A percentile compares a stretch with the other conserved stretches of the same genome.
These are phyloP conservation scores for Meriones psammophilus DNA, from an alignment of 2,797 vertebrate species.

Conservation along the genomic window DNA sequence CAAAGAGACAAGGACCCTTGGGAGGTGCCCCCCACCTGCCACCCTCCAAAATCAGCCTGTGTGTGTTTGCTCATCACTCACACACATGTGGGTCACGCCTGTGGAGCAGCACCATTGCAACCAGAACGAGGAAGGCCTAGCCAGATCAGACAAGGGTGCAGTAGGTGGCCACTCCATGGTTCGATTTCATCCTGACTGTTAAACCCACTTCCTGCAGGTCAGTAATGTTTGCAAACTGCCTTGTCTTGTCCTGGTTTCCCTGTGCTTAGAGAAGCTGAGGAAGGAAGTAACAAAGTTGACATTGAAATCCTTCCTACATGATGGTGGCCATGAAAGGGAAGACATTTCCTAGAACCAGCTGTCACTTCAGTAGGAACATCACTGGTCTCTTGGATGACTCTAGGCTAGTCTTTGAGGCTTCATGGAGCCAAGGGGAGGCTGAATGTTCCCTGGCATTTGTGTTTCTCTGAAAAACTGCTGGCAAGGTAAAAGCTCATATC, in stretches of 20 bases:
- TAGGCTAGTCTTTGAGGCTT: not conserved
- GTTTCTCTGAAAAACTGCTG: not conserved
- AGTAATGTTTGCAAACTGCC: no score
- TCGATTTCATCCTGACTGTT: not conserved
- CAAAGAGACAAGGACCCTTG: no score
- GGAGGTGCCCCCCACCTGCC: no score
- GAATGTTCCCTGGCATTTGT: not conserved
- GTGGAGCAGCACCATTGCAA: rapidly evolving
- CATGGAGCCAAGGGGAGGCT: rapidly evolving
- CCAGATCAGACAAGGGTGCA: not conserved
- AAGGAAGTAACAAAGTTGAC: no score
- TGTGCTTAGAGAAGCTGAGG: not conserved
- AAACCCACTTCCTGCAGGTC: not conserved
- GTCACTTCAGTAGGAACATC: no score
- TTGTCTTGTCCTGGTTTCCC: not conserved
- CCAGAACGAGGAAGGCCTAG: not conserved
- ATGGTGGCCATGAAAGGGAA: not conserved
- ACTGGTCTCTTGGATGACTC: no score
- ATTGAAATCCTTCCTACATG: not conserved
- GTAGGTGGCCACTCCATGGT: rapidly evolving
- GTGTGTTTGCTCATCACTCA: rapidly evolving
- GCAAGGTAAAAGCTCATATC: not conserved
- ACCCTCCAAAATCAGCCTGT: no score
- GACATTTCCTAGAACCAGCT: not conserved
- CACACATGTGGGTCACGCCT: rapidly evolving